These are phyloP conservation scores for Heliconius hortense DNA, from an alignment of 2,888 invertebrate genomes.

Conservation along the genomic window DNA sequence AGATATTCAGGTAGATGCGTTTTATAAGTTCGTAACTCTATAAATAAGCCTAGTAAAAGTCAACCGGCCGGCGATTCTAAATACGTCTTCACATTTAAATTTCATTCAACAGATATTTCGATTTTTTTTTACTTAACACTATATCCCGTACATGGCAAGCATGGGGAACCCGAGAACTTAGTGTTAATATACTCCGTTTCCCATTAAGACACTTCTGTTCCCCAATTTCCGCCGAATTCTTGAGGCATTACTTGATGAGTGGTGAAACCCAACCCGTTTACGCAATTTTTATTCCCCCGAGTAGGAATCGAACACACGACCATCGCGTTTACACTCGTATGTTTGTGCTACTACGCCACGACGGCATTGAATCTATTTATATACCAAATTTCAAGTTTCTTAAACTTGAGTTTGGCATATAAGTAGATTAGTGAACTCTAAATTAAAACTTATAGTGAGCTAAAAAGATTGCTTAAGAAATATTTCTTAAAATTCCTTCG, in stretches of 20 bases:
- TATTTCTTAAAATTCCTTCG: no score
- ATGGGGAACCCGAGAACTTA: not conserved
- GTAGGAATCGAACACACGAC: not conserved
- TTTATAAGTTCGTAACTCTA: constrained; percentile 36
- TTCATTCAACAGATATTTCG: constrained; percentile 7
- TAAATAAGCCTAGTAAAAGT: constrained; percentile 42
- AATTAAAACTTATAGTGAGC: no score
- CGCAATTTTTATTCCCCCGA: not conserved
- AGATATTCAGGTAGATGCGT: constrained; percentile 34
- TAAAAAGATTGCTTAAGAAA: no score
- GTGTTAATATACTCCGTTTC: not conserved
- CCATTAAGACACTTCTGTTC: not conserved
- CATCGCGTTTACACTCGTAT: no score
- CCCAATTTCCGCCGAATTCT: not conserved
- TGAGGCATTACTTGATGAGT: not conserved
- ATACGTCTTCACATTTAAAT: constrained; percentile 15
- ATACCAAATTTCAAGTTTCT: no score
- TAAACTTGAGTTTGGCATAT: no score
- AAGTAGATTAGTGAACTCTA: no score
- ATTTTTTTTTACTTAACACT: not conserved
- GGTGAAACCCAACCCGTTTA: not conserved
- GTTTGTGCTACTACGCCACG: no score
- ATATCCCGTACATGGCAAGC: not conserved
- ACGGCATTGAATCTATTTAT: no score
- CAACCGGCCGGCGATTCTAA: constrained; percentile 33